phyloP scores from a whole-genome alignment of 2,113 vertebrate species.

The Etheostoma cragini region DNA sequence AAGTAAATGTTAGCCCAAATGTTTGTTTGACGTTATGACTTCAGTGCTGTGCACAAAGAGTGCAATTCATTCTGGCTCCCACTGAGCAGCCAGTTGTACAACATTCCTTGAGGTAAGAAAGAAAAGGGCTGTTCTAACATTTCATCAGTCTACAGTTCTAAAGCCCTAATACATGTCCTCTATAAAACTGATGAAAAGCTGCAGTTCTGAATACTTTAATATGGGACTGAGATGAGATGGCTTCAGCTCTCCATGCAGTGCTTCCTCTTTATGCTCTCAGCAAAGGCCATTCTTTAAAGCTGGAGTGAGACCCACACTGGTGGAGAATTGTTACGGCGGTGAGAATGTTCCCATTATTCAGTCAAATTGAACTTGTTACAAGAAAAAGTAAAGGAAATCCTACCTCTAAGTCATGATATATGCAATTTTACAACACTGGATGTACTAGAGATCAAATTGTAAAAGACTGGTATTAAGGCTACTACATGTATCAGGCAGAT shows the following conservation, averaged over 20 bases:
- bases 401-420: conserved; percentile 26
- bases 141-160: conserved; percentile 26
- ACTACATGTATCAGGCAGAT: conserved; percentile 13
- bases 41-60: conserved; percentile 8
- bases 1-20: conserved; percentile 23
- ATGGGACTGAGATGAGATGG: conserved; percentile 49
- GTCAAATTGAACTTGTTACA: conserved; percentile 41
- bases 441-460: conserved; percentile 11
- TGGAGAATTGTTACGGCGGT: conserved; percentile 21
- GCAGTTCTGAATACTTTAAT: conserved; percentile 41
- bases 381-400: conserved; percentile 35
- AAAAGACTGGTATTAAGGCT: conserved; percentile 27
- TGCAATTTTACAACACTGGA: conserved; percentile 23
- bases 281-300: conserved; percentile 40
- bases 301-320: conserved; percentile 25
- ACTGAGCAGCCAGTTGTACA: neutral
- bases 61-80: neutral
- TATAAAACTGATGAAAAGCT: conserved; percentile 56
- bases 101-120: conserved; percentile 1
- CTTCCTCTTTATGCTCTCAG: conserved; percentile 21
- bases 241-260: conserved; percentile 23
- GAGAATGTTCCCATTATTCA: conserved; percentile 43
- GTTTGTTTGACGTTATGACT: conserved; percentile 12
- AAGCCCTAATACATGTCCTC: conserved; percentile 34
- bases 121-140: conserved; percentile 19